phyloP scores from a whole-genome alignment of 2,888 invertebrate species.

The Xanthorhoe designata region DNA sequence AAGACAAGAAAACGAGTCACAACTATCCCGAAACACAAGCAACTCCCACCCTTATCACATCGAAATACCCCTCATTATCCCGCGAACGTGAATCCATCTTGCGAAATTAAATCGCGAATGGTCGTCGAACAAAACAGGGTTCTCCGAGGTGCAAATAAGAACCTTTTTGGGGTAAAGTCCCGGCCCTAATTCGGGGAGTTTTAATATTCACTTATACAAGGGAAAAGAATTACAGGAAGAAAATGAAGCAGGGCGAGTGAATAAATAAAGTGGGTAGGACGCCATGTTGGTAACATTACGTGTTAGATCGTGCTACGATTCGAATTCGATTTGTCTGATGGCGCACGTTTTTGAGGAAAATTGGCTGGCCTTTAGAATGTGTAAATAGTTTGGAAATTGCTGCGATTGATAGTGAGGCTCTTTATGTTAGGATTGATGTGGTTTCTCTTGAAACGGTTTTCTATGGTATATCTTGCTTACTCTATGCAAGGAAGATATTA shows the following conservation, averaged over 20 bases:
- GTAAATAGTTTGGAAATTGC: slow-evolving; percentile 62
- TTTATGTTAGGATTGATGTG: slow-evolving; percentile 12
- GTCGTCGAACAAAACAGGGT: slow-evolving; percentile 49
- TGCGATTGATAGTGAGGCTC: slow-evolving; percentile 26
- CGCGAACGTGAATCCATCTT: slow-evolving; percentile 44
- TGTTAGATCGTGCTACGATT: slow-evolving; percentile 70
- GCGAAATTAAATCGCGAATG: slow-evolving; percentile 61
- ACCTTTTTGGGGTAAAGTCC: slow-evolving; percentile 46
- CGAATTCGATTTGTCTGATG: slow-evolving; percentile 78
- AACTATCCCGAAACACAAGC: slow-evolving; percentile 45
- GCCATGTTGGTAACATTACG: slow-evolving; percentile 74
- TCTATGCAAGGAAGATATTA: no score
- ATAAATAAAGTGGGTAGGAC: slow-evolving; percentile 72
- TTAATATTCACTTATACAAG: slow-evolving; percentile 81
- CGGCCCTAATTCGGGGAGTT: slow-evolving; percentile 62
- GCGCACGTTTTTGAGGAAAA: slow-evolving; percentile 61
- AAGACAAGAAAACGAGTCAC: slow-evolving; percentile 54
- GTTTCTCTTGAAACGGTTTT: background rate
- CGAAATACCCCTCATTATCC: slow-evolving; percentile 52
- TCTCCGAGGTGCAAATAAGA: slow-evolving; percentile 53
- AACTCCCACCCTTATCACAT: slow-evolving; percentile 54
- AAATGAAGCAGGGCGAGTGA: slow-evolving; percentile 80
- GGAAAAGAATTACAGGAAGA: slow-evolving; percentile 82
- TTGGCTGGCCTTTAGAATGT: slow-evolving; percentile 74
- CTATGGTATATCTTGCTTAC: background rate